Conservation (phyloP, 2,888 invertebrate species). For the Tetragonula carbonaria region DNA sequence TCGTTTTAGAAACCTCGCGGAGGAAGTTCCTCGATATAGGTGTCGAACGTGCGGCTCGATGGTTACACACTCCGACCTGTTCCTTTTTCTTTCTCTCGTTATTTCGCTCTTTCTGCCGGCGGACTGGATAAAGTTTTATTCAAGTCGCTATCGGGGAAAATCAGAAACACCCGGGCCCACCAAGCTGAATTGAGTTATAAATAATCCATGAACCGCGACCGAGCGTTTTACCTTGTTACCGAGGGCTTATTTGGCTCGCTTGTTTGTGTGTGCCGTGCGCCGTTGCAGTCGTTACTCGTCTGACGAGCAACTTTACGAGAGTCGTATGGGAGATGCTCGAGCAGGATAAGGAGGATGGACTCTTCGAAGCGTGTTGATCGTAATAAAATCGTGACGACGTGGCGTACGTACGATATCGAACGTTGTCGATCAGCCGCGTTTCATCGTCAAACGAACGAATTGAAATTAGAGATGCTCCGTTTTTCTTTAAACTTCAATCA, state of each 20-base stretch:
- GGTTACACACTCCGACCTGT: too few species aligned
- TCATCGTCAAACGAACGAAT: neutral
- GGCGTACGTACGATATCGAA: too few species aligned
- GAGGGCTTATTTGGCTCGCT: slow-evolving; percentile 15
- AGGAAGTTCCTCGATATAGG: too few species aligned
- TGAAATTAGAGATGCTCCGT: neutral
- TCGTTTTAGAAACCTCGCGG: too few species aligned
- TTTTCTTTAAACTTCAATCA: neutral
- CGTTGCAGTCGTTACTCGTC: slow-evolving; percentile 1
- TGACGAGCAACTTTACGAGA: slow-evolving; percentile 7
- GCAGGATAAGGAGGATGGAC: neutral
- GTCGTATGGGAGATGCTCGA: neutral
- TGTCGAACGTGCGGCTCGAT: too few species aligned
- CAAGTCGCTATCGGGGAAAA: slow-evolving; percentile 16
- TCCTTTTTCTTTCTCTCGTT: neutral
- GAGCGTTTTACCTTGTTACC: slow-evolving; percentile 40
- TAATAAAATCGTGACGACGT: neutral
- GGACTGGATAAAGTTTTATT: slow-evolving; percentile 16
- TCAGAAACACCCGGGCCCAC: slow-evolving; percentile 24
- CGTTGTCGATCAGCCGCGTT: neutral
- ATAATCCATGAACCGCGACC: slow-evolving; percentile 36
- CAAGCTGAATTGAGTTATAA: slow-evolving; percentile 37
- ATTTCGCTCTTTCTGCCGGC: too few species aligned
- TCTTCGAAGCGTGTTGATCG: neutral
- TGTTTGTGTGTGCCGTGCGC: slow-evolving; percentile 25